Base-by-base conservation (phyloP, 2,888 invertebrate species). In the Platycnemis pennipes region DNA sequence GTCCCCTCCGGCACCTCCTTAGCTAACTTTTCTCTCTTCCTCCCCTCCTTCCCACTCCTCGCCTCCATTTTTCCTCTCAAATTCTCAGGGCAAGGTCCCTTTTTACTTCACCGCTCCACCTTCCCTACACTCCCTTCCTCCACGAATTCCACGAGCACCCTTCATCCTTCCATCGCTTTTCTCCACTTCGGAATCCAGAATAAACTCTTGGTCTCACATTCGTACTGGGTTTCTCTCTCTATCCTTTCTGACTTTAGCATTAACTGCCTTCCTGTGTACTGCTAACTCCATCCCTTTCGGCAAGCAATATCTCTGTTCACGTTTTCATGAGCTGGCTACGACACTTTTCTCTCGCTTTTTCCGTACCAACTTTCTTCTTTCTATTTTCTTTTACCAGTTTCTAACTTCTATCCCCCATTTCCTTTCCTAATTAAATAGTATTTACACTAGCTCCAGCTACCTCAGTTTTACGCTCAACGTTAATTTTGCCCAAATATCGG, bases 1-100 rank as follows among this genome's bases (percentile, higher is more conserved):
- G 22, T 53, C 16, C 89, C 89, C 89, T 63, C 56, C 91, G 63
- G 63, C 91, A 63, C 91, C 91, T 69, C 63, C 63, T 69, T 91
- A 91, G 63, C 91, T 56, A 91, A 91, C 56, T 91, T 91, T 91
- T 42, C 63, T 26, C 91, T 42, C 31, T 19, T 37, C 37, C 31
- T 53, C 53, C 19, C n/a, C n/a, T 22, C 42, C 91, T 45, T 63
- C 37, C 44, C 26, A 44, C 45, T 46, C 87, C 46, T 87, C 46
- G n/a, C 44, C 44, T 44, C n/a, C 87, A 11, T n/a, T 8, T 7
- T 7, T 26, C n/a, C 44, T 26, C 22, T 37, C 22, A 31, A 31
- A 77, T 77, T 77, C 77, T 77, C 37, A 16, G 37, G 77, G 77
- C 77, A 63, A 63, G 3, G 63, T 63, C 63, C 63, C 26, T 63